Conservation (phyloP, 1,140 invertebrate genomes). For the Atopsyche davidsoni region DNA sequence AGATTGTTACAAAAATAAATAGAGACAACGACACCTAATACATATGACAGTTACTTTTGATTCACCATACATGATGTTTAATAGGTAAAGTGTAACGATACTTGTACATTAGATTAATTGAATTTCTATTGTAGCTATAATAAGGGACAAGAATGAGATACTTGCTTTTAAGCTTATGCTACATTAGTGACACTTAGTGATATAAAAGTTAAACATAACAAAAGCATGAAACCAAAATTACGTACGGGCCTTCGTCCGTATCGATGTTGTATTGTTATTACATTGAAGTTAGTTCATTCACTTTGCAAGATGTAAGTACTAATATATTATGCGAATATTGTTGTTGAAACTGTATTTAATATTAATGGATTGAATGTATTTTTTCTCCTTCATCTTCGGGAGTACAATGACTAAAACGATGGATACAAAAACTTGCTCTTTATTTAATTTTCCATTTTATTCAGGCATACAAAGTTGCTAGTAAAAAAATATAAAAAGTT, state of each 20-base stretch:
- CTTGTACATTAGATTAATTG: constrained; percentile 24
- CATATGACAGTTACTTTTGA: constrained; percentile 21
- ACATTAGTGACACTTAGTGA: constrained; percentile 51
- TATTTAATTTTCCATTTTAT: constrained; percentile 7
- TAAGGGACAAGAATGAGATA: constrained; percentile 22
- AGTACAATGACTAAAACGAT: constrained; percentile 24
- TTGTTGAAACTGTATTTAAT: constrained; percentile 19
- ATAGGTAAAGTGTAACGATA: constrained; percentile 18
- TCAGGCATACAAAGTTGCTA: constrained; percentile 3
- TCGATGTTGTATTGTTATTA: constrained; percentile 46
- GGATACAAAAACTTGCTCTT: background rate
- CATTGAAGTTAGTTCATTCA: constrained; percentile 44
- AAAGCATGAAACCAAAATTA: constrained; percentile 35
- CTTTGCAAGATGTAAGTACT: constrained; percentile 24
- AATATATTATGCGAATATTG: constrained; percentile 16
- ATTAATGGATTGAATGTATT: constrained; percentile 5
- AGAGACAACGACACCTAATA: constrained; percentile 30
- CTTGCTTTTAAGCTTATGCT: constrained; percentile 32
- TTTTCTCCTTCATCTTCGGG: constrained; percentile 18
- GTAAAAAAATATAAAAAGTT: constrained; percentile 9
- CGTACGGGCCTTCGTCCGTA: constrained; percentile 38
- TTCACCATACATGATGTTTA: background rate
- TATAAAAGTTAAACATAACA: constrained; percentile 45
- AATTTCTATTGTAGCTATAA: constrained; percentile 28
- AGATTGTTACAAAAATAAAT: constrained; percentile 25